A percentile compares a stretch with the other conserved stretches of the same genome.
These are phyloP conservation scores for Chloropsis cyanopogon DNA, from an alignment of 2,113 vertebrate genomes.

Conservation along the genomic window DNA sequence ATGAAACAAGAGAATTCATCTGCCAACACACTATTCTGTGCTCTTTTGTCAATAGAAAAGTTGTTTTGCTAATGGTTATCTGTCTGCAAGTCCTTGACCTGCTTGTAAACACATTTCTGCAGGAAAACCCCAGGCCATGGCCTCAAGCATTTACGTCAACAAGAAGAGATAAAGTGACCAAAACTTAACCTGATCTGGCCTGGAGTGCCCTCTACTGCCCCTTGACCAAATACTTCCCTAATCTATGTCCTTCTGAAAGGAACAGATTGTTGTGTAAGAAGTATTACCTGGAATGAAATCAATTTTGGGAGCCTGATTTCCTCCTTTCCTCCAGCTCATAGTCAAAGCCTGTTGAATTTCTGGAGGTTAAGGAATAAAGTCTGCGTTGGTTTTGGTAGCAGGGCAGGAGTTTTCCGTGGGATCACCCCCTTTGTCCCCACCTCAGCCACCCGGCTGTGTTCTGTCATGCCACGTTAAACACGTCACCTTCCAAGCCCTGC, in stretches of 20 bases:
- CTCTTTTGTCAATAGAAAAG: slow-evolving; percentile 79
- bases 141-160: slow-evolving; percentile 89
- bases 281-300: slow-evolving; percentile 30
- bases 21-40: slow-evolving; percentile 66
- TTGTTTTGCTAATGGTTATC: slow-evolving; percentile 96
- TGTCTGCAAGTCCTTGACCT: slow-evolving; percentile 96
- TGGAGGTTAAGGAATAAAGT: not conserved
- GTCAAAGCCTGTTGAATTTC: not conserved
- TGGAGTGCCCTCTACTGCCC: slow-evolving; percentile 94
- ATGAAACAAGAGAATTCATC: slow-evolving; percentile 69
- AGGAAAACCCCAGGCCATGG: slow-evolving; percentile 84
- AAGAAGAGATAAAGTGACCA: slow-evolving; percentile 91
- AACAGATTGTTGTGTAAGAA: slow-evolving; percentile 24
- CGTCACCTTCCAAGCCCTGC: not conserved
- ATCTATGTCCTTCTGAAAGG: slow-evolving; percentile 74
- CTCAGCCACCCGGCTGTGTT: rapidly evolving
- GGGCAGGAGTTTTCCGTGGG: not conserved
- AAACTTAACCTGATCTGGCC: slow-evolving; percentile 91
- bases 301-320: not conserved
- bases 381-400: not conserved
- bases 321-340: not conserved
- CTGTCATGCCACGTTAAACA: not conserved
- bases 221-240: slow-evolving; percentile 82
- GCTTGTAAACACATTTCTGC: slow-evolving; percentile 92
- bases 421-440: not conserved